Evolutionary conservation across 92 coral and sea anemone species (phyloP), one percentile per base, ranked within the genome.

Genomic region (Plumapathes pennacea): DNA sequence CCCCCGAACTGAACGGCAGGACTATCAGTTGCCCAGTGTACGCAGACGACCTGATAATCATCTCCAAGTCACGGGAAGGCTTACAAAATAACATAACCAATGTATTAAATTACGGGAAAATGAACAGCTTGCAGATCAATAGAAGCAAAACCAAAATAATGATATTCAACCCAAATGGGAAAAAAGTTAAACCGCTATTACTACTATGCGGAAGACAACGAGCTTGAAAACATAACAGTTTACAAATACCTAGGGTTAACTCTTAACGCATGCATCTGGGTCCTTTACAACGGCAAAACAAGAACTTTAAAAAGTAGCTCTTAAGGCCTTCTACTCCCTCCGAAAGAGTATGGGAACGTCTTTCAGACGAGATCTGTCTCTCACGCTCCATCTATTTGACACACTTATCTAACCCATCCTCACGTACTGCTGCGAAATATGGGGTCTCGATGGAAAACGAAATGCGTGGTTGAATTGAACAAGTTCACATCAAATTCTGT

Each of bases 41-140:
- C 30, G 62, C 62, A n/a, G 73, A 68, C 25, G 66, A 58, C 24
- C 17, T 33, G 6, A 46, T 56, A 0, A 53, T 49, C 10, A 19
- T 63, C 24, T 26, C 71, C 6, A 32, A 18, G 42, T 50, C 43
- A 28, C 38, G 20, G 6, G 22, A 11, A n/a, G 71, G 60, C 17
- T 46, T 63, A 32, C 71, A 47, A 27, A 19, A 26, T 21, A 12
- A 29, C 10, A 24, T 57, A 60, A 25, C 17, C n/a, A 4, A 43
- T 25, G 25, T 40, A 8, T 32, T n/a, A 18, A 23, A 4, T 30
- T 40, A 41, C 18, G 22, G 21, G 17, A 40, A 23, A 23, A 3
- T 17, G 11, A 18, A 11, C 33, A 0, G 28, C 11, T 26, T 62
- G 11, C 25, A 46, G 22, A 29, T 61, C 17, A 61, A 61, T 34